These are phyloP conservation scores for Thermophis baileyi DNA, from an alignment of 2,113 vertebrate genomes.

Conservation along the genomic window DNA sequence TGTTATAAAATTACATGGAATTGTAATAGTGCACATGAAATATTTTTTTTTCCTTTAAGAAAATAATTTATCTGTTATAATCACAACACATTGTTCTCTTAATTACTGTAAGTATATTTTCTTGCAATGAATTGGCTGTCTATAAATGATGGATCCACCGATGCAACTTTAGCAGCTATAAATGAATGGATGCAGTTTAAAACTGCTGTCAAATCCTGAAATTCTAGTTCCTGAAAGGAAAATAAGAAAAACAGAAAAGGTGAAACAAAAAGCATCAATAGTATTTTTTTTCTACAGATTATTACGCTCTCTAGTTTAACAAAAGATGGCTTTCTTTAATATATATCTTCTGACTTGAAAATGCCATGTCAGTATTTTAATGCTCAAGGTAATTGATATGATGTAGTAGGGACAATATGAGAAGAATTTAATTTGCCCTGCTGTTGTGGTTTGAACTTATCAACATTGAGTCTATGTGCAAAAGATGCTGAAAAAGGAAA, in stretches of 20 bases:
- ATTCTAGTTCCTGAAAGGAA: constrained; percentile 84
- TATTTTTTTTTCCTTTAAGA: constrained; percentile 66
- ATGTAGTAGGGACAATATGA: neutral
- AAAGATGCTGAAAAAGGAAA: neutral
- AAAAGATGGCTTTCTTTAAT: constrained; percentile 11
- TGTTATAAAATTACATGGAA: constrained; percentile 68
- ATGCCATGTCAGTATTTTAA: neutral
- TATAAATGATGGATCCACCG: constrained; percentile 85
- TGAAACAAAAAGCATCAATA: constrained; percentile 19
- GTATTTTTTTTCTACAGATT: neutral
- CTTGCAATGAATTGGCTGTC: constrained; percentile 80
- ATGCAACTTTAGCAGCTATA: constrained; percentile 91
- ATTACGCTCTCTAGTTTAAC: neutral
- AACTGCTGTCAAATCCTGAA: constrained; percentile 85
- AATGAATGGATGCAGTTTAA: constrained; percentile 92
- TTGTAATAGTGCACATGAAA: constrained; percentile 62
- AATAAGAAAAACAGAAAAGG: neutral
- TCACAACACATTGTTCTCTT: constrained; percentile 53
- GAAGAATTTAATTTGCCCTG: neutral
- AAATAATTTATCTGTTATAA: constrained; percentile 66
- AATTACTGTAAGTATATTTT: constrained; percentile 77
- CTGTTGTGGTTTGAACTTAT: neutral
- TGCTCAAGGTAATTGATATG: neutral
- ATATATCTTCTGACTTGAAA: neutral
- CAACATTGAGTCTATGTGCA: neutral